Evolutionary conservation across 2,113 vertebrate species (phyloP).

Genomic region (Melanostigma gelatinosum): DNA sequence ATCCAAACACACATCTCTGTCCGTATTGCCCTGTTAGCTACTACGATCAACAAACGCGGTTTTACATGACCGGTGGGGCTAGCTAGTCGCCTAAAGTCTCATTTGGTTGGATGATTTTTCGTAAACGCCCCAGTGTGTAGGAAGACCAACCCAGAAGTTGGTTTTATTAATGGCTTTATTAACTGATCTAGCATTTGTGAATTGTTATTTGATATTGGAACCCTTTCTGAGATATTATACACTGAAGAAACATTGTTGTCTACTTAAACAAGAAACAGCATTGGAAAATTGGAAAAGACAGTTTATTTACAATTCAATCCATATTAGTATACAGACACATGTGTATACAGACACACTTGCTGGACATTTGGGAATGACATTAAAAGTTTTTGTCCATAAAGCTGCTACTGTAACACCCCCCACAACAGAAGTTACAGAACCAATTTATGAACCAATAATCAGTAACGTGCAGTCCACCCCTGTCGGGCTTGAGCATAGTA

Average conservation of each 20-base stretch:
- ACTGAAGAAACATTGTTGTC: not conserved
- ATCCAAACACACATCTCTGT: not conserved
- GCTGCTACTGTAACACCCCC: conserved; percentile 1
- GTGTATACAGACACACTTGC: not conserved
- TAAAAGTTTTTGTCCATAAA: not conserved
- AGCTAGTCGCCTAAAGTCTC: not conserved
- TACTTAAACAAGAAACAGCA: not conserved
- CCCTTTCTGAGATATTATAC: not conserved
- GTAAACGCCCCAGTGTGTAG: not conserved
- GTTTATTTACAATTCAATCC: conserved; percentile 64
- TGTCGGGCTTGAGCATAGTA: not conserved
- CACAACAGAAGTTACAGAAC: not conserved
- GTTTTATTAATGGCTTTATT: not conserved
- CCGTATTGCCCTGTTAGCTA: no score
- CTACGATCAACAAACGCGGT: not conserved
- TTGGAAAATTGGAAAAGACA: not conserved
- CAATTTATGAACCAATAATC: not conserved
- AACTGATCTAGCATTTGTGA: not conserved
- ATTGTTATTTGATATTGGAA: not conserved
- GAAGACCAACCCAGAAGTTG: not conserved
- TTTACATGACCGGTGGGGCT: not conserved
- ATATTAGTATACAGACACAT: not conserved
- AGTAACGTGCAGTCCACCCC: no score
- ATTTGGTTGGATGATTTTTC: not conserved
- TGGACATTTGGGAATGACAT: not conserved